A percentile compares a stretch with the other conserved stretches of the same genome.
phyloP scores from a whole-genome alignment of 2,113 vertebrate genomes.

The Eublepharis macularius region DNA sequence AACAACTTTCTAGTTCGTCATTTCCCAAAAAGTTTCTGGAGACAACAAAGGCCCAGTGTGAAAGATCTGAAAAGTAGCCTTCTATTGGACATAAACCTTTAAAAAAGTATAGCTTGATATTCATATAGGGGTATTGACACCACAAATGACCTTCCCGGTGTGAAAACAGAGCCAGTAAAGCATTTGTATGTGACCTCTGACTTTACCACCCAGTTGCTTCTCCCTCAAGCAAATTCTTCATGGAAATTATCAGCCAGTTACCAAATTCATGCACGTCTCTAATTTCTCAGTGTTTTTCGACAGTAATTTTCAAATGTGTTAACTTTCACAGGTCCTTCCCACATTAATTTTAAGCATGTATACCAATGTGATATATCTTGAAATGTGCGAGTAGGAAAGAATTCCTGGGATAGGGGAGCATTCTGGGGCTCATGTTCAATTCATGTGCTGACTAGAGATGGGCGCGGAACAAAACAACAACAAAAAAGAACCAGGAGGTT shows the following conservation, averaged over 20 bases:
- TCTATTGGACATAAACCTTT: neutral
- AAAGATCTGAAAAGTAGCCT: neutral
- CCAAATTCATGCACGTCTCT: neutral
- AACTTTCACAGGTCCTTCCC: neutral
- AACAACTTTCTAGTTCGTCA: neutral
- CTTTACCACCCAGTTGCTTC: too few relatives aligned
- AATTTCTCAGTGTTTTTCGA: neutral
- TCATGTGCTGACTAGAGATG: too few relatives aligned
- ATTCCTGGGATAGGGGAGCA: too few relatives aligned
- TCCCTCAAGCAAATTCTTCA: neutral
- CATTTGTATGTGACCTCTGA: neutral
- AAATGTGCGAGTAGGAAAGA: too few relatives aligned
- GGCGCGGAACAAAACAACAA: too few relatives aligned
- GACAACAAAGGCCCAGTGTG: neutral
- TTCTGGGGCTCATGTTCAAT: too few relatives aligned
- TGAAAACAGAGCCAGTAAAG: neutral
- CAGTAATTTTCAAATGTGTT: neutral
- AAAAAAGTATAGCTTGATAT: neutral
- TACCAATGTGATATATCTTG: too few relatives aligned
- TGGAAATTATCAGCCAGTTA: neutral
- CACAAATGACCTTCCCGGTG: neutral
- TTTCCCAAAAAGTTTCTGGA: neutral
- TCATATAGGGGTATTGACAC: neutral
- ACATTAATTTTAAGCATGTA: neutral
- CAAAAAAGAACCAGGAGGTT: too few relatives aligned